Evolutionary conservation across 2,113 vertebrate species (phyloP), one percentile per base, ranked within the genome.

Genomic region (Gymnocephalus cernua): DNA sequence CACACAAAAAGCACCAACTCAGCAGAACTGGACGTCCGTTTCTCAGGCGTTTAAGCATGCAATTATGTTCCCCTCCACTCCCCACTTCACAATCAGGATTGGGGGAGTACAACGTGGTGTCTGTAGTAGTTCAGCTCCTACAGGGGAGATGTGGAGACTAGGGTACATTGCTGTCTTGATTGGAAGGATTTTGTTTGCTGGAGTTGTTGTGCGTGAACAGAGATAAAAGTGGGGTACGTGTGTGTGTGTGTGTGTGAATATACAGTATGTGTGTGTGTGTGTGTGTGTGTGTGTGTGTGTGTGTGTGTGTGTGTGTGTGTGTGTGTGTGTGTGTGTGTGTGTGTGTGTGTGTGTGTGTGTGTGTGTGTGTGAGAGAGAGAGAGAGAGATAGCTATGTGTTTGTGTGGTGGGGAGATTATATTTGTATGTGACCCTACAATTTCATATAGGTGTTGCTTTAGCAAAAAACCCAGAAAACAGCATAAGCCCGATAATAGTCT

Each of bases 41-140:
- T 93, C 92, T 94, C 92, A 94, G 89, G 89, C 92, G 65, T 92
- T 93, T 94, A 87, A 86, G 91, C 92, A 91, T 92, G 92, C 93
- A 94, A 92, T 93, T 90, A 93, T 88, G 88, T 87, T 85, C 89
- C 91, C 77, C 85, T 85, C 79, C 73, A 74, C 79, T 91, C 80
- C 85, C 66, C 70, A 64, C 71, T 85, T 88, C 88, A 84, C 80
- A 89, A 85, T 86, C 82, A 70, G 81, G 73, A 91, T 80, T 25
- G 84, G 81, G 78, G 85, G 86, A 91, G 75, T 84, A 90, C 91
- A 89, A 88, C 79, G 61, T 87, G 79, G 56, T 86, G 86, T 89
- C 82, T 90, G 86, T 76, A 65, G 83, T 80, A 73, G 75, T 53
- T 82, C 70, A 79, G 65, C 59, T 91, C 48, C 76, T 70, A 25